phyloP scores from a whole-genome alignment of 2,888 invertebrate genomes.

The Drosophila suboccidentalis region DNA sequence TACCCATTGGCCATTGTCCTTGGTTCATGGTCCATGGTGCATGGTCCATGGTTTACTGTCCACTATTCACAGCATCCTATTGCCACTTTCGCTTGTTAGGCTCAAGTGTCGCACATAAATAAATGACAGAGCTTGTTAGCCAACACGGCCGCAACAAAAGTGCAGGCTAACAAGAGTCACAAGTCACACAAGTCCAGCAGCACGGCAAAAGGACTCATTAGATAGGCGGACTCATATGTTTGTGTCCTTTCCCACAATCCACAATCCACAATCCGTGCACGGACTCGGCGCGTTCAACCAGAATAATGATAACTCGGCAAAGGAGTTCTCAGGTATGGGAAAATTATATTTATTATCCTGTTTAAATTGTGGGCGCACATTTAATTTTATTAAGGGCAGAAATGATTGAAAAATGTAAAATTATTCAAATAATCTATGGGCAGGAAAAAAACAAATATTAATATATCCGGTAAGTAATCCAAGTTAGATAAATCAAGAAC shows the following conservation, averaged over 20 bases:
- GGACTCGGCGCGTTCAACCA: constrained; percentile 23
- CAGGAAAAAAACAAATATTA: background rate
- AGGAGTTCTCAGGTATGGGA: constrained; percentile 1
- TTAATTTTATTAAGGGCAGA: constrained; percentile 10
- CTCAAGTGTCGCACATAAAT: constrained; percentile 73
- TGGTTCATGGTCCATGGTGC: constrained; percentile 6
- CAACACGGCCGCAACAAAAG: constrained; percentile 35
- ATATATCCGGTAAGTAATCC: no score
- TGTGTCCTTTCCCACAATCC: constrained; percentile 18
- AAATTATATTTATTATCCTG: constrained; percentile 25
- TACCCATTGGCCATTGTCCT: constrained; percentile 11
- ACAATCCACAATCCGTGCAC: constrained; percentile 12
- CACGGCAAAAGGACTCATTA: constrained; percentile 62
- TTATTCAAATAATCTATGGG: no score
- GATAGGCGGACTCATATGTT: constrained; percentile 21
- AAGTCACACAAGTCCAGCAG: constrained; percentile 46
- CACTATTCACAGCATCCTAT: constrained; percentile 27
- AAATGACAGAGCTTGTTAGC: constrained; percentile 72
- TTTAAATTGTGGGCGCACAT: constrained; percentile 29
- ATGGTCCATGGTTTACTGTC: constrained; percentile 7
- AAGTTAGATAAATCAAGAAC: no score
- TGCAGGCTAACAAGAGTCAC: constrained; percentile 66
- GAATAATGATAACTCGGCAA: constrained; percentile 27
- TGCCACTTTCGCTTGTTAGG: constrained; percentile 76
- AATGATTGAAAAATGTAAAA: background rate